Evolutionary conservation across 2,888 invertebrate species (phyloP).

Genomic region (Diabrotica balteata): DNA sequence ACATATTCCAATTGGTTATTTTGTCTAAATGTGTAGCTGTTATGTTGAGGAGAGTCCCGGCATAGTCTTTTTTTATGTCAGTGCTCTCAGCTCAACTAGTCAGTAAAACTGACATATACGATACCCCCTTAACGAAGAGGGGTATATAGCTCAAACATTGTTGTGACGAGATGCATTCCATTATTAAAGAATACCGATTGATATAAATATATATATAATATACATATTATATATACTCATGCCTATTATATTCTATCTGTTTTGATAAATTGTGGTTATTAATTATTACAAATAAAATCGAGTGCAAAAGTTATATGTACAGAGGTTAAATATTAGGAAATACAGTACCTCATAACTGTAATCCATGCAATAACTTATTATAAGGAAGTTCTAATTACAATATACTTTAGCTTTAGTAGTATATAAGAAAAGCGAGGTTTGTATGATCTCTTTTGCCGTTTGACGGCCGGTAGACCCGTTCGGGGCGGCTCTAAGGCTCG

Average conservation of each 20-base stretch:
- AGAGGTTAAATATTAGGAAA: constrained; percentile 64
- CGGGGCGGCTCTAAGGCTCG: constrained; percentile 46
- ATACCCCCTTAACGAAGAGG: constrained; percentile 52
- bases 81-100: constrained; percentile 52
- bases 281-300: constrained; percentile 58
- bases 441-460: constrained; percentile 55
- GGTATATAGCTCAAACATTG: constrained; percentile 62
- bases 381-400: constrained; percentile 63
- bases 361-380: constrained; percentile 65
- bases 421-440: constrained; percentile 53
- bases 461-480: constrained; percentile 47
- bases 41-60: constrained; percentile 57
- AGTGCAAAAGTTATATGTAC: constrained; percentile 62
- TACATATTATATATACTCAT: constrained; percentile 58
- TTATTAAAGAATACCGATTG: constrained; percentile 55
- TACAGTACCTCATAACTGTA: constrained; percentile 65
- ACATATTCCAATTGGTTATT: constrained; percentile 61
- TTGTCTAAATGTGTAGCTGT: constrained; percentile 62
- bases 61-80: constrained; percentile 42
- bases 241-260: constrained; percentile 59
- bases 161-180: constrained; percentile 63
- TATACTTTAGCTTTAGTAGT: constrained; percentile 61
- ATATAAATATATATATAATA: constrained; percentile 47
- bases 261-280: constrained; percentile 58
- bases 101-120: constrained; percentile 45